Percentiles rank a stretch among this genome's conserved stretches.
phyloP scores from a whole-genome alignment of 2,797 vertebrate genomes.

The Melanogrammus aeglefinus region DNA sequence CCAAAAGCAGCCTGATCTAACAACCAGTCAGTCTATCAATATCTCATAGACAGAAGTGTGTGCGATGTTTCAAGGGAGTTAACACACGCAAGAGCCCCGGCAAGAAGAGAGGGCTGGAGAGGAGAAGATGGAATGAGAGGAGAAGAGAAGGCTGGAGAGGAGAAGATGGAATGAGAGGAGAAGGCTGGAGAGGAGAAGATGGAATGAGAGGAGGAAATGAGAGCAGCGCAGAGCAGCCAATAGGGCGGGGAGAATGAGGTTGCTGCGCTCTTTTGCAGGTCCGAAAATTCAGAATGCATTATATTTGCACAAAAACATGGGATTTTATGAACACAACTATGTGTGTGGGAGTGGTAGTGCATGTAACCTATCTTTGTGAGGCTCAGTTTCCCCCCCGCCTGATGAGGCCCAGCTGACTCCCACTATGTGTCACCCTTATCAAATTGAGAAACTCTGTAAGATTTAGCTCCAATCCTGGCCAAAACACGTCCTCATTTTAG shows the following conservation, averaged over 20 bases:
- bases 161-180: no score
- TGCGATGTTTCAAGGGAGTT: no score
- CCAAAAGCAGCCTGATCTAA: no score
- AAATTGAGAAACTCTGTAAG: constrained; percentile 8
- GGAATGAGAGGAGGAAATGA: no score
- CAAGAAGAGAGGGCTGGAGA: no score
- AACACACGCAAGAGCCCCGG: no score
- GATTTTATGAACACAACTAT: neutral
- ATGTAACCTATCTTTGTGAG: constrained; percentile 1
- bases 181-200: no score
- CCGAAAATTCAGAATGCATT: constrained; percentile 4
- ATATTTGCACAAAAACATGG: neutral
- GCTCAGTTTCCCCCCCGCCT: neutral
- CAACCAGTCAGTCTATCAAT: no score
- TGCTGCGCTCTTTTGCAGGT: constrained; percentile 7
- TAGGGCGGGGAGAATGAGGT: constrained; percentile 3
- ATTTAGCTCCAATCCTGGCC: constrained; percentile 11
- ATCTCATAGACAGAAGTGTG: no score
- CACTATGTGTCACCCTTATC: constrained; percentile 5
- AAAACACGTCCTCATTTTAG: constrained; percentile 9
- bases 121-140: no score
- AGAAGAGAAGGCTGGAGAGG: no score
- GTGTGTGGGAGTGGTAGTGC: constrained; percentile 2
- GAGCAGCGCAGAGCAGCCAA: neutral
- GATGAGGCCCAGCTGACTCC: neutral